Base-by-base conservation (phyloP, 2,113 vertebrate species). In the Opisthocomus hoazin region DNA sequence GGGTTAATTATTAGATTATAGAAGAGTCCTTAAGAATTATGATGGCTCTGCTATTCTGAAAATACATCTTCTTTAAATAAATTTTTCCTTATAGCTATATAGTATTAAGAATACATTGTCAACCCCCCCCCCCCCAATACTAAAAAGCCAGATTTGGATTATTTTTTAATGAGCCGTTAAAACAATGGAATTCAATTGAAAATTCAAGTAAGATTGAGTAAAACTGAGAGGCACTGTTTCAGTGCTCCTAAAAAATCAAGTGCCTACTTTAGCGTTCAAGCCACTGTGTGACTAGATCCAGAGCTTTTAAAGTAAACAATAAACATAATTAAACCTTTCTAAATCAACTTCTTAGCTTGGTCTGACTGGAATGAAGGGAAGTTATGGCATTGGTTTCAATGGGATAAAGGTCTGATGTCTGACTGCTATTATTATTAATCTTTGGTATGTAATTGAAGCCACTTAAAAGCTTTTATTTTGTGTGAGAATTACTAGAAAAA, bases 71-170 rank as follows among this genome's bases (percentile, higher is more conserved):
- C 8, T 43, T 88, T n/a, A 57, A 32, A 30, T 57, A 21, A 63
- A 41, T 73, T 77, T 5, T 82, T 78, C 24, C 15, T 53, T 61
- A 15, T 65, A 70, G 10, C 34, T 70, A 3, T 39, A 6, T 30
- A 27, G 4, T 53, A 20, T 81, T 73, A 76, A 53, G 30, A 79
- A 39, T 18, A n/a, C 0, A 6, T 24, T 82, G 23, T 46, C 9
- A 37, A 22, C 12, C 0, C 2, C 2, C 12, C 0, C 2, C 2
- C 18, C 12, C 3, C 6, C 45, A 8, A 10, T 34, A 48, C 10
- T n/a, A 66, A 63, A 70, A 5, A 4, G 0, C 2, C 29, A 69
- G 30, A 29, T 69, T 13, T 37, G 17, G n/a, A 21, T 79, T 78
- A 21, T 36, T 51, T 89, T 91, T 77, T 34, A 54, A 17, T 32